Base-by-base conservation (phyloP, 1,140 invertebrate species). In the Centruroides sculpturatus region DNA sequence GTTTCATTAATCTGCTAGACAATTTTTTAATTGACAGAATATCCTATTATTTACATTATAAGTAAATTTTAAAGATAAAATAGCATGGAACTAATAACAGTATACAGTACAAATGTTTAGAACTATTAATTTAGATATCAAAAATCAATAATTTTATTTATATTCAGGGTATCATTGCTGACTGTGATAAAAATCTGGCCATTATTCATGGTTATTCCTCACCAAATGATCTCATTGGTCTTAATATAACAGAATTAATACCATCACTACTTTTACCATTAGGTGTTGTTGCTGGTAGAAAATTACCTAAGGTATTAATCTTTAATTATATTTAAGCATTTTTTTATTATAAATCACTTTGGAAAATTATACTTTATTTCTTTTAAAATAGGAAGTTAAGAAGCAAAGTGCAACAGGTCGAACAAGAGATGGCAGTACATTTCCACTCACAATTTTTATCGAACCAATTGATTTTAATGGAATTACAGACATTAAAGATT, bases 401-500 rank as follows among this genome's bases (percentile, higher is more conserved):
- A 83, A 82, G 63, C 81, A 83, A 65, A 76, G 78, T 62, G 77
- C 79, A 34, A 83, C 82, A 34, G 82, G 82, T 6, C 72, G 79
- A 64, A 82, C 81, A 6, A 74, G 78, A 64, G 81, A 83, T 62
- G 80, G 81, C 10, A 76, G 76, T 4, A 76, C 76, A 11, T 83
- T 84, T 66, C 82, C 82, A 0, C 67, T 83, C 0, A 83, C 79
- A 64, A 70, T 83, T n/a, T 75, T 76, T 67, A 75, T 83, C 3
- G 74, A 74, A 62, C 63, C 68, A 34, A 36, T 53, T 34, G 51
- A 53, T 53, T 53, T 36, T 34, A 36, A 36, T 53, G 51, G 35
- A 41, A 8, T 41, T 41, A 8, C 41, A 41, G 41, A 41, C 8
- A 41, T 41, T 2, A 41, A 41, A 41, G 41, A 41, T 41, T 8